Evolutionary conservation across 2,797 vertebrate genomes (phyloP), one percentile per base, ranked within the genome.

Genomic region (Sparidentex hasta): DNA sequence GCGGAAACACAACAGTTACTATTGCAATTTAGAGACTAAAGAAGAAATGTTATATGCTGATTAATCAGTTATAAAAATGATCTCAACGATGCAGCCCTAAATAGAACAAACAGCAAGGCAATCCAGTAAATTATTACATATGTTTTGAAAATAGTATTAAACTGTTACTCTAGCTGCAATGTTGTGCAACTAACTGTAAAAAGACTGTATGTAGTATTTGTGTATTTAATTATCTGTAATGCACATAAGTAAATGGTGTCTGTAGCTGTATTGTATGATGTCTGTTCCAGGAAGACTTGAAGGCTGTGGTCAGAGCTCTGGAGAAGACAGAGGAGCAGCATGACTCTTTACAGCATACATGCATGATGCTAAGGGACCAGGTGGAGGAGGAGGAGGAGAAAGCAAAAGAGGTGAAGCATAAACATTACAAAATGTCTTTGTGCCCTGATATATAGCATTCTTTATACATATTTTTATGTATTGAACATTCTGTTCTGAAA

Each of bases 381-480:
- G 58, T 95, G 56, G 90, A 94, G 29, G 86, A 94, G 9, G 90
- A 93, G 67, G 94, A 95, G 57, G 88, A 92, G n/a, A 87, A 88
- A 3, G 87, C 90, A 11, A 81, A 93, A 64, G 83, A 95, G 94
- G 96, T 95, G 33, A 44, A 23, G 17, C 3, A 48, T 18, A 5
- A 25, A 44, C 2, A 27, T 21, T 3, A 27, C 4, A 55, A 44
- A 18, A 50, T 33, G 4, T 50, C 5, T 44, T 16, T 65, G 46
- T 65, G 2, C n/a, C 5, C 16, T 52, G 21, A n/a, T 50, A 25
- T n/a, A 8, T 43, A 48, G 2, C 20, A 3, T 55, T 64, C 9
- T 50, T 47, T 13, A 44, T 13, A 14, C 5, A 4, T 44, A 16
- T 4, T 17, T 17, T 50, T 11, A 3, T 47, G 16, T 38, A 33